phyloP scores from a whole-genome alignment of 2,797 vertebrate species.

The Valencia hispanica region DNA sequence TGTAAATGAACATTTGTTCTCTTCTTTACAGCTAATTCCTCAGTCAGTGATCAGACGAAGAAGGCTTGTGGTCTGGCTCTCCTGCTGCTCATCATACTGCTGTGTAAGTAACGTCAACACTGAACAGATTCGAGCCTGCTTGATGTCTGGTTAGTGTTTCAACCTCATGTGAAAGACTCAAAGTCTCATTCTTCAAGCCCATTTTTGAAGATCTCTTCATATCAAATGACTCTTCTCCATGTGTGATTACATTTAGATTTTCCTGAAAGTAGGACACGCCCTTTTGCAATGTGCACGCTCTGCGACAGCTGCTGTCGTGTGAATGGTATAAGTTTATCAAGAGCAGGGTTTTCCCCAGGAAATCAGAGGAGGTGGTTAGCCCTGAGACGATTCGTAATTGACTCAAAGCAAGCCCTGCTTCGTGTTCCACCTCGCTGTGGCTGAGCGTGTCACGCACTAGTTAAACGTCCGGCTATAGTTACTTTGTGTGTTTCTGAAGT shows the following conservation, averaged over 20 bases:
- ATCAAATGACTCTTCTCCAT: not conserved
- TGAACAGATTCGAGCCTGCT: not conserved
- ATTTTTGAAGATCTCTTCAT: not conserved
- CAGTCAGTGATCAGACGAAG: slow-evolving; percentile 36
- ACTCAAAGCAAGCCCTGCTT: slow-evolving; percentile 9
- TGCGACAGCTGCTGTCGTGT: not conserved
- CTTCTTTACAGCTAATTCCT: slow-evolving; percentile 35
- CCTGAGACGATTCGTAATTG: slow-evolving; percentile 2
- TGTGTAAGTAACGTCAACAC: slow-evolving; percentile 62
- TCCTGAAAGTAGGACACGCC: not conserved
- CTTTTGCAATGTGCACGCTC: not conserved
- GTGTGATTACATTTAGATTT: not conserved
- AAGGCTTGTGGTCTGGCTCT: slow-evolving; percentile 49
- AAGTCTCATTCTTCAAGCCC: not conserved
- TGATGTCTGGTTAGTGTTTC: not conserved
- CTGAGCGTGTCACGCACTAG: slow-evolving; percentile 15
- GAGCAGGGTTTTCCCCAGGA: slow-evolving; percentile 17
- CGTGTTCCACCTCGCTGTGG: not conserved
- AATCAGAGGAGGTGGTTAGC: not conserved
- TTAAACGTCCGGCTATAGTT: slow-evolving; percentile 2
- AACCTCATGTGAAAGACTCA: not conserved
- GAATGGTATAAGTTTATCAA: not conserved
- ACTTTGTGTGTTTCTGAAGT: not conserved
- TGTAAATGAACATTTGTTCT: slow-evolving; percentile 14
- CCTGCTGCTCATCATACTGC: slow-evolving; percentile 42